Percentiles rank a stretch among this genome's conserved stretches.
Conservation (phyloP, 2,888 invertebrate genomes). For the Apocheima hispidaria region DNA sequence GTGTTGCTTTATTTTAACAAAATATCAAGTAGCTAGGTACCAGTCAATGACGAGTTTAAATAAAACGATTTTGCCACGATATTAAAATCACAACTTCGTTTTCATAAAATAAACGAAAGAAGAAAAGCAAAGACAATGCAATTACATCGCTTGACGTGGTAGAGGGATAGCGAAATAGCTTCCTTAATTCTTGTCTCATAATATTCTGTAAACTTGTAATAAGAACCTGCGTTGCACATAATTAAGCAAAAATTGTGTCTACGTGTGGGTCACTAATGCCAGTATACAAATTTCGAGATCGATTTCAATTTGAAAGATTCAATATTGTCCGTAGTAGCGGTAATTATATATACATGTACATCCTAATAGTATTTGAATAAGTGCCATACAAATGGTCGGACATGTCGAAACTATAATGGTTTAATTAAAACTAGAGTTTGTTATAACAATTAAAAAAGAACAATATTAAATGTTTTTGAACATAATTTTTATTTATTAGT, state of each 20-base stretch:
- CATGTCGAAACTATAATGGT: no score
- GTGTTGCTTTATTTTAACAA: not conserved
- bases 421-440: no score
- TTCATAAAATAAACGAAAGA: slow-evolving; percentile 72
- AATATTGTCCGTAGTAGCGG: no score
- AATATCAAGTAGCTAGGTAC: not conserved
- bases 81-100: slow-evolving; percentile 68
- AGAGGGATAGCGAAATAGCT: slow-evolving; percentile 75
- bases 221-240: not conserved
- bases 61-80: slow-evolving; percentile 53
- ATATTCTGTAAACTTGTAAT: slow-evolving; percentile 57
- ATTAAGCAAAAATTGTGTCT: not conserved
- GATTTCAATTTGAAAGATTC: no score
- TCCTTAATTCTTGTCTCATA: slow-evolving; percentile 66
- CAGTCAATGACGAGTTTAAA: slow-evolving; percentile 1
- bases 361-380: no score
- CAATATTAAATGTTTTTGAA: no score
- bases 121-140: slow-evolving; percentile 74
- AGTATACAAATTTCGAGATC: not conserved
- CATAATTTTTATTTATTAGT: no score
- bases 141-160: slow-evolving; percentile 73
- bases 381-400: no score
- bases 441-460: no score
- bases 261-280: no score
- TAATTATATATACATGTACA: no score